Percentiles rank a stretch among this genome's conserved stretches.
phyloP scores from a whole-genome alignment of 2,797 vertebrate species.

The Helicolenus hilgendorfi region DNA sequence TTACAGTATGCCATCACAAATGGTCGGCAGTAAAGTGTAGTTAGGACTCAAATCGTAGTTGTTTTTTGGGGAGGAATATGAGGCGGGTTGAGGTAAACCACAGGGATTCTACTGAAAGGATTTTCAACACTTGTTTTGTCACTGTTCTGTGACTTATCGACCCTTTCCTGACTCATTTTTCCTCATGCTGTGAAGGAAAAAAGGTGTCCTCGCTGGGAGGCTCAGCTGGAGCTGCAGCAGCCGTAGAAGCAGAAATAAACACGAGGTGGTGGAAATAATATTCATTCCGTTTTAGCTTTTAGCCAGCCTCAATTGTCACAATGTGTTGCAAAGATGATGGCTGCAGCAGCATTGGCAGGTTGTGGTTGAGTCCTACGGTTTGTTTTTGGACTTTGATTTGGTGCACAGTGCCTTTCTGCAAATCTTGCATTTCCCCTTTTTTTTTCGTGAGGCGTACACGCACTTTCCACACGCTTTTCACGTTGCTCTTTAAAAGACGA shows the following conservation, averaged over 20 bases:
- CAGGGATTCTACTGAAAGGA: constrained; percentile 1
- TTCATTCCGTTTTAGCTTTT: constrained; percentile 5
- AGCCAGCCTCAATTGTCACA: background rate
- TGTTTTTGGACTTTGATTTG: background rate
- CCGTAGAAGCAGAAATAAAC: constrained; percentile 29
- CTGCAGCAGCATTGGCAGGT: background rate
- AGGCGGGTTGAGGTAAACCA: background rate
- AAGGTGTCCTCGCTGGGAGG: constrained; percentile 31
- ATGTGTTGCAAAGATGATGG: background rate
- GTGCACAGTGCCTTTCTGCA: background rate
- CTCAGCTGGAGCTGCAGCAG: constrained; percentile 38
- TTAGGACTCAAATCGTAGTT: background rate
- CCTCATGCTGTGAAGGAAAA: constrained; percentile 16
- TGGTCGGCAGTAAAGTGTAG: background rate
- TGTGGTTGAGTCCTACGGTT: background rate
- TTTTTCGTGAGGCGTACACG: background rate
- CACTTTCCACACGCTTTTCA: background rate
- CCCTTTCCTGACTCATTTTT: constrained; percentile 32
- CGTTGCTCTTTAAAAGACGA: background rate
- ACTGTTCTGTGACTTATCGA: constrained; percentile 38
- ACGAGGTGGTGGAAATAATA: constrained; percentile 23
- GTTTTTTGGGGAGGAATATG: background rate
- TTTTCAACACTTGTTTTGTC: constrained; percentile 27
- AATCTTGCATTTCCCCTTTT: background rate
- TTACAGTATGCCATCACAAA: background rate